phyloP scores from a whole-genome alignment of 1,140 invertebrate genomes.

The Lordiphosa clarofinis region DNA sequence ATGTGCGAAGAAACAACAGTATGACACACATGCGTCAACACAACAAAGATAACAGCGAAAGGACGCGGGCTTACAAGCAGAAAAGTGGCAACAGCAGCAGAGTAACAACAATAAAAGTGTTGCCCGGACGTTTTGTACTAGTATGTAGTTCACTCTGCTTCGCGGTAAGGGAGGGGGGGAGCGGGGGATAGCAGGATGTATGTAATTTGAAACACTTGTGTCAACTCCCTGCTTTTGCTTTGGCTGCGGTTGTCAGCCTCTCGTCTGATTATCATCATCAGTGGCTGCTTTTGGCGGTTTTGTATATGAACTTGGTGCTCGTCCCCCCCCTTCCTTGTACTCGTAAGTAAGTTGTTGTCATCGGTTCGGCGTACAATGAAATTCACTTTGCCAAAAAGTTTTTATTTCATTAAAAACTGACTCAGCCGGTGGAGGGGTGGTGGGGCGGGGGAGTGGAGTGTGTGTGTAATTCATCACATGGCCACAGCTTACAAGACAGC shows the following conservation, averaged over 20 bases:
- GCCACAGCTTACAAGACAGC: slow-evolving; percentile 11
- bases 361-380: slow-evolving; percentile 62
- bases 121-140: slow-evolving; percentile 29
- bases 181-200: slow-evolving; percentile 13
- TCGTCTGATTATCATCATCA: slow-evolving; percentile 76
- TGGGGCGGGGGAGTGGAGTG: slow-evolving; percentile 29
- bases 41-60: slow-evolving; percentile 49
- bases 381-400: slow-evolving; percentile 78
- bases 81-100: slow-evolving; percentile 34
- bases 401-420: slow-evolving; percentile 75
- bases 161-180: no score
- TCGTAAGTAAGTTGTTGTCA: slow-evolving; percentile 53
- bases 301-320: slow-evolving; percentile 34
- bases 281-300: slow-evolving; percentile 76
- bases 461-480: slow-evolving; percentile 64
- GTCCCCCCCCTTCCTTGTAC: background rate
- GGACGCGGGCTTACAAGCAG: slow-evolving; percentile 55
- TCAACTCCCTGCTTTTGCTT: slow-evolving; percentile 56
- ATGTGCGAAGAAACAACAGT: slow-evolving; percentile 7
- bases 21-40: slow-evolving; percentile 18
- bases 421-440: slow-evolving; percentile 16
- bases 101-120: slow-evolving; percentile 23
- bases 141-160: slow-evolving; percentile 1
- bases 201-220: slow-evolving; percentile 79
- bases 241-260: slow-evolving; percentile 68